phyloP scores from a whole-genome alignment of 1,140 invertebrate species.

The Bombus superbus region DNA sequence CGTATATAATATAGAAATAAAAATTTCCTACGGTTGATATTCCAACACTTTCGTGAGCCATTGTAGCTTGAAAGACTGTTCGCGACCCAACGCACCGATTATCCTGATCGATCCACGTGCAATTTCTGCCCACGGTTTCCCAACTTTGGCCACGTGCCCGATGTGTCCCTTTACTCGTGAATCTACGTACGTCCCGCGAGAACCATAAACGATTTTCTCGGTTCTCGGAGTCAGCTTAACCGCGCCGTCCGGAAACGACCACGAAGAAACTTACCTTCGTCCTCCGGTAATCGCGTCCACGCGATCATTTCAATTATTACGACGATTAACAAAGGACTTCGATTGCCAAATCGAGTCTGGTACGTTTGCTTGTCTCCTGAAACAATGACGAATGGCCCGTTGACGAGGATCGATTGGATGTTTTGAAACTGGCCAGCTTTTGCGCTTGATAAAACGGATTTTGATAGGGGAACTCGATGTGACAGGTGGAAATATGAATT shows the following conservation, averaged over 20 bases:
- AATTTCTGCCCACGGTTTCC: constrained; percentile 5
- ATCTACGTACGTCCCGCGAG: constrained; percentile 41
- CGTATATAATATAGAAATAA: no score
- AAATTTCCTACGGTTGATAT: no score
- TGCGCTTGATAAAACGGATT: background rate
- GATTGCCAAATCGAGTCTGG: background rate
- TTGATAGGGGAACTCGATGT: background rate
- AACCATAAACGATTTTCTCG: constrained; percentile 37
- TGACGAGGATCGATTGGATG: background rate
- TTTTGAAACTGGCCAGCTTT: background rate
- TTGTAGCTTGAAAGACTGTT: constrained; percentile 18
- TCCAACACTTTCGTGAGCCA: background rate
- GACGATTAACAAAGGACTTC: background rate
- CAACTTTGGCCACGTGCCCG: constrained; percentile 59
- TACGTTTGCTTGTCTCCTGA: background rate
- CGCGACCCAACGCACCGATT: constrained; percentile 56
- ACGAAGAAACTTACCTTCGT: constrained; percentile 19
- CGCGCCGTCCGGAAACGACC: constrained; percentile 3
- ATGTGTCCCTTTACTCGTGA: constrained; percentile 31
- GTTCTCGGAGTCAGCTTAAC: constrained; percentile 19
- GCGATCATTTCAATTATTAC: constrained; percentile 34
- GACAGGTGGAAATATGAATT: background rate
- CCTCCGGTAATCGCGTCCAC: background rate
- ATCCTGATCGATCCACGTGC: constrained; percentile 49
- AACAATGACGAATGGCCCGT: background rate